Base-by-base conservation (phyloP, 92 coral and sea anemone genomes). In the Heliopora coerulea region DNA sequence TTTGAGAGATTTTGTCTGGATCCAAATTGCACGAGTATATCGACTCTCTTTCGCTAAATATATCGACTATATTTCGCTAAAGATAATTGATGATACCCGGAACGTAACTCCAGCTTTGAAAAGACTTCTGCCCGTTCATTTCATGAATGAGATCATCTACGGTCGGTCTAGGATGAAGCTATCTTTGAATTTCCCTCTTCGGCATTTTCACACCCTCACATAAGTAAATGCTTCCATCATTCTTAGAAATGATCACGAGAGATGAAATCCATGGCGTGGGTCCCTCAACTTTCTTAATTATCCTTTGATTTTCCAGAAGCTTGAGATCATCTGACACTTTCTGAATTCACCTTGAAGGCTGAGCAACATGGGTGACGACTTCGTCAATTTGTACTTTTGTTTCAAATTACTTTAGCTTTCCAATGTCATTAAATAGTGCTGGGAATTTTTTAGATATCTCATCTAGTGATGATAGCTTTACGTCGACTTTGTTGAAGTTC, bases 271-370 rank as follows among this genome's bases (percentile, higher is more conserved):
- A 59, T 8, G 65, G 31, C 8, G 65, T 59, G 18, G 65, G 65
- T 28, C 65, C 65, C 18, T 23, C 65, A n/a, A 59, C 65, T 29
- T 59, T 59, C 65, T 59, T 59, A 8, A n/a, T n/a, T n/a, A n/a
- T n/a, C n/a, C n/a, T n/a, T n/a, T n/a, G n/a, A n/a, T n/a, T n/a
- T n/a, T n/a, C 65, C 30, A 6, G 24, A 18, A n/a, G n/a, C n/a
- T n/a, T 24, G 65, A 59, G 24, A 59, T n/a, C n/a, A n/a, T n/a
- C n/a, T n/a, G n/a, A n/a, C n/a, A n/a, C n/a, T n/a, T n/a, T n/a
- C 2, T 28, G 65, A n/a, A 59, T 59, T 13, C 65, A 32, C 6
- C 65, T 5, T 13, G 65, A 28, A 2, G 58, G 6, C 17, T 50
- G 58, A 17, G 58, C 58, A 17, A 50, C 58, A 5, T 7, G 21